Conservation (phyloP, 2,113 vertebrate genomes). For the Glaucidium brasilianum region DNA sequence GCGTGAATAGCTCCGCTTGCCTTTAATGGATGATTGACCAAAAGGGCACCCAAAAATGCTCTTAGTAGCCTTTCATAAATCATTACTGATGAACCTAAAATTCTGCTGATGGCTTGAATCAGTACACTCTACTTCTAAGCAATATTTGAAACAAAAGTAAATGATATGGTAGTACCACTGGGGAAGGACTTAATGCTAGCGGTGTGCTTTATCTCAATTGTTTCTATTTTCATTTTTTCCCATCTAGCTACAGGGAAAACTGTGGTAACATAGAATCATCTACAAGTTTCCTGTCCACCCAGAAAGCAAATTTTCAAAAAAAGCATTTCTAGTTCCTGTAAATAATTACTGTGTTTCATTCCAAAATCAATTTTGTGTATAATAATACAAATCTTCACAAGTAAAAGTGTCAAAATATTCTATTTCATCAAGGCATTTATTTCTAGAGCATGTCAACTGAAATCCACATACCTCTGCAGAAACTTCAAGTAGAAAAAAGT, state of each 20-base stretch:
- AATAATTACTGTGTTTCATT: neutral
- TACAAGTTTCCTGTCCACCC: neutral
- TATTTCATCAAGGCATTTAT: neutral
- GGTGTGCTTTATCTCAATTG: neutral
- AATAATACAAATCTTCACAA: neutral
- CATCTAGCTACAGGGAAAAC: neutral
- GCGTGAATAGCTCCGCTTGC: neutral
- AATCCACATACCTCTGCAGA: neutral
- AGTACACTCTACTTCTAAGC: neutral
- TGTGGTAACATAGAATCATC: neutral
- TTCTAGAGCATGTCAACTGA: neutral
- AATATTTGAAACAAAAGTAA: neutral
- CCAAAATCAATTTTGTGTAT: neutral
- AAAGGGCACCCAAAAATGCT: neutral
- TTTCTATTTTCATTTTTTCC: neutral
- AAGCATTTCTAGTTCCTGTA: neutral
- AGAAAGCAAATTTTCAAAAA: neutral
- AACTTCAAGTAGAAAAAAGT: neutral
- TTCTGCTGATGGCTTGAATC: neutral
- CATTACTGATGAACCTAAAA: neutral
- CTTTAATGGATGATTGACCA: neutral
- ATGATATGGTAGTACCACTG: neutral
- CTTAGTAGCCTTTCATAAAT: constrained; percentile 2
- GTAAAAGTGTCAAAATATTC: neutral
- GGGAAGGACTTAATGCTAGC: neutral